Percentiles rank a stretch among this genome's conserved stretches.
Evolutionary conservation across 2,888 invertebrate genomes (phyloP).

Genomic region (Stenodema calcarata): DNA sequence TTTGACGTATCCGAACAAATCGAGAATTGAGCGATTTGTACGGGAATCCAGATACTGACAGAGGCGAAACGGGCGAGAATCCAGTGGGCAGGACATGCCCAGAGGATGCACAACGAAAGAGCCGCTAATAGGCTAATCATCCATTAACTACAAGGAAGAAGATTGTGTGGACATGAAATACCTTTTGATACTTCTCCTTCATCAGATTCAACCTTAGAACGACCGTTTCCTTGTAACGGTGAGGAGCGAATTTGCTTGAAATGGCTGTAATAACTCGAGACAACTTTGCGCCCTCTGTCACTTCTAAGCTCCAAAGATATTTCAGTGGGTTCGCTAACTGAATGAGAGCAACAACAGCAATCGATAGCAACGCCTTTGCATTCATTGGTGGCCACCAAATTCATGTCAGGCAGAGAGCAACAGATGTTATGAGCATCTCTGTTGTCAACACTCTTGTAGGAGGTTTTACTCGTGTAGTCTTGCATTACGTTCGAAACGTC

Average conservation of each 20-base stretch:
- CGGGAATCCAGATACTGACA: too few species aligned
- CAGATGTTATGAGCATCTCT: background rate
- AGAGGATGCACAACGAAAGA: too few species aligned
- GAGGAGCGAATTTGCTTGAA: background rate
- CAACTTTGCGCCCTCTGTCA: background rate
- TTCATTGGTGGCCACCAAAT: background rate
- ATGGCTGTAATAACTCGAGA: constrained; percentile 20
- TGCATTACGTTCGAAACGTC: background rate
- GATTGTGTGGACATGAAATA: too few species aligned
- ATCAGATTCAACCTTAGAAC: background rate
- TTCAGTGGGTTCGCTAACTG: background rate
- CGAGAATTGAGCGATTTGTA: too few species aligned
- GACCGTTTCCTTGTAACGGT: background rate
- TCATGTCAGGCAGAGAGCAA: background rate
- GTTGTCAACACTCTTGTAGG: background rate
- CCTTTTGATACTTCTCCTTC: background rate
- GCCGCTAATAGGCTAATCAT: too few species aligned
- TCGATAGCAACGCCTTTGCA: background rate
- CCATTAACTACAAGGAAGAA: too few species aligned
- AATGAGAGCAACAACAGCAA: background rate
- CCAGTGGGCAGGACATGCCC: too few species aligned
- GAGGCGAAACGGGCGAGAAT: too few species aligned
- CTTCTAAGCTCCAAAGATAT: background rate
- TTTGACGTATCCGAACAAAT: too few species aligned
- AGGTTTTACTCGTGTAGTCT: background rate